A percentile compares a stretch with the other conserved stretches of the same genome.
These are phyloP conservation scores for Microplitis mediator DNA, from an alignment of 1,140 invertebrate species.

Conservation along the genomic window DNA sequence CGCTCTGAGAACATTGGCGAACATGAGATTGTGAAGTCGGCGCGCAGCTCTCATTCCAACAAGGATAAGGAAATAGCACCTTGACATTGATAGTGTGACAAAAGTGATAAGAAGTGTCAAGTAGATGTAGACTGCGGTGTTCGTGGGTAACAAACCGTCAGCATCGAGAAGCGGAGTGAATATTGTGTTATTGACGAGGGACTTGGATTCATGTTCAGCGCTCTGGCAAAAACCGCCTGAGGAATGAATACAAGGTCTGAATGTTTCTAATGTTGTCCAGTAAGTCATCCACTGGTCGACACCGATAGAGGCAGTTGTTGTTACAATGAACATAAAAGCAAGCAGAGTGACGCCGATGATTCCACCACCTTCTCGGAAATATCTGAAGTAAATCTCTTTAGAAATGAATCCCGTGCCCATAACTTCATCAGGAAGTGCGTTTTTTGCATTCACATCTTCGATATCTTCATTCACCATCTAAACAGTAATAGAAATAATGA, in stretches of 20 bases:
- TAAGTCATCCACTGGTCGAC: constrained; percentile 82
- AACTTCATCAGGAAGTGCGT: constrained; percentile 39
- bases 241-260: constrained; percentile 39
- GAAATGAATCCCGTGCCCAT: constrained; percentile 65
- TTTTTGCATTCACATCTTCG: not conserved
- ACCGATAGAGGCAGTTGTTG: constrained; percentile 72
- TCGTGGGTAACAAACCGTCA: constrained; percentile 39
- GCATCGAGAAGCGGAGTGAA: constrained; percentile 37
- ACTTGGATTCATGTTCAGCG: constrained; percentile 12
- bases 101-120: constrained; percentile 47
- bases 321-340: constrained; percentile 66
- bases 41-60: constrained; percentile 82
- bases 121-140: constrained; percentile 56
- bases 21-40: constrained; percentile 84
- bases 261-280: constrained; percentile 69
- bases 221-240: not conserved
- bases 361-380: constrained; percentile 73
- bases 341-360: constrained; percentile 65
- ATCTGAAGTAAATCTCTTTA: constrained; percentile 67
- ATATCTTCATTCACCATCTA: constrained; percentile 6
- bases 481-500: no score
- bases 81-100: constrained; percentile 63
- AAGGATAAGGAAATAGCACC: constrained; percentile 76
- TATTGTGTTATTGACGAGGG: constrained; percentile 24
- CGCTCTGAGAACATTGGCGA: constrained; percentile 73